These are phyloP conservation scores for Pituophis catenifer DNA, from an alignment of 2,113 vertebrate genomes.

Conservation along the genomic window DNA sequence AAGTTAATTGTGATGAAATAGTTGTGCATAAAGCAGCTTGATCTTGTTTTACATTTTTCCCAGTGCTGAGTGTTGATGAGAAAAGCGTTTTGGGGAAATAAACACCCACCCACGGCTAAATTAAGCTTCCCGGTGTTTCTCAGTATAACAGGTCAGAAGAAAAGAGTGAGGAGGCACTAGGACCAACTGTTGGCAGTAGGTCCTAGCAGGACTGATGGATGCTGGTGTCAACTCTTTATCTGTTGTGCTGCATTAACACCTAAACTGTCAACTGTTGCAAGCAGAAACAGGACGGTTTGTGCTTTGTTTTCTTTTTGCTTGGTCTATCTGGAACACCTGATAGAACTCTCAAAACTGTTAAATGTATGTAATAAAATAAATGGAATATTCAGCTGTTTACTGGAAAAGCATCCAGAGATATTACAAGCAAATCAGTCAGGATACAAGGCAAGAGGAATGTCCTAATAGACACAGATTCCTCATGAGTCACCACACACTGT, in stretches of 20 bases:
- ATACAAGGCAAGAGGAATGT: neutral
- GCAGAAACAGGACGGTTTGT: neutral
- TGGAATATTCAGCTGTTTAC: neutral
- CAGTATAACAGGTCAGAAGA: neutral
- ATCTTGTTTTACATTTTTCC: neutral
- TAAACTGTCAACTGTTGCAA: neutral
- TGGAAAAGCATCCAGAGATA: neutral
- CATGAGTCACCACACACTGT: neutral
- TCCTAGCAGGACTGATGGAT: neutral
- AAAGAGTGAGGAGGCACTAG: neutral
- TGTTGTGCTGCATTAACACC: neutral
- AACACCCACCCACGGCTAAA: neutral
- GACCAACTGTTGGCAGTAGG: neutral
- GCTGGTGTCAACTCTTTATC: neutral
- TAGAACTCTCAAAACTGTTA: neutral
- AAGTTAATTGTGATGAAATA: neutral
- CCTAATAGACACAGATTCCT: neutral
- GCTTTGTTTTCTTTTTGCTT: neutral
- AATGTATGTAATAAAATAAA: neutral
- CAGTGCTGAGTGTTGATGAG: neutral
- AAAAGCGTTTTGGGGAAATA: neutral
- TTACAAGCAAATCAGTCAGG: neutral
- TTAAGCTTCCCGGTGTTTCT: neutral
- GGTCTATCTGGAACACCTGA: neutral
- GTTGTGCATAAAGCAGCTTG: neutral